Conservation (phyloP, 2,113 vertebrate species). For the Callipepla californica region DNA sequence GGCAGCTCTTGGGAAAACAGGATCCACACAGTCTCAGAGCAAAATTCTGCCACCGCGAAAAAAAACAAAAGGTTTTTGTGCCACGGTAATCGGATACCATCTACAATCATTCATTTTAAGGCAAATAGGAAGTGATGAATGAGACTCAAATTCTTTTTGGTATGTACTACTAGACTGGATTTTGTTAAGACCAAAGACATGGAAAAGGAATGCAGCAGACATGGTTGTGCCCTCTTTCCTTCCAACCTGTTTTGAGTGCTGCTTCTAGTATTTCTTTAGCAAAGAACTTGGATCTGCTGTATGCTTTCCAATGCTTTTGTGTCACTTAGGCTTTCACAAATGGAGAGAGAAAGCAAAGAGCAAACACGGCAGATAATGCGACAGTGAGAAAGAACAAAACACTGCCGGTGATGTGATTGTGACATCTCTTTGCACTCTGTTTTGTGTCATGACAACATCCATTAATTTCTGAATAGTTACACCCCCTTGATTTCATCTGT, state of each 20-base stretch:
- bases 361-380: too few species aligned
- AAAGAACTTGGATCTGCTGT: background rate
- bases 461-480: background rate
- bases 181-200: background rate
- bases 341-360: background rate
- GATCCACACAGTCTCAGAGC: slow-evolving; percentile 9
- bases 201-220: background rate
- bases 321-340: background rate
- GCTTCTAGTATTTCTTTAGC: slow-evolving; percentile 16
- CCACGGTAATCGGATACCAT: slow-evolving; percentile 10
- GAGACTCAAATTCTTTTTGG: slow-evolving; percentile 29
- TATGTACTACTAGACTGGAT: slow-evolving; percentile 33
- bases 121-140: slow-evolving; percentile 62
- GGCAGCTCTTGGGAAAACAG: slow-evolving; percentile 50
- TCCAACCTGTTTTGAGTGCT: background rate
- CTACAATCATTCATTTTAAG: slow-evolving; percentile 40
- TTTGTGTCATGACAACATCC: fast-evolving
- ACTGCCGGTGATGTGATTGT: background rate
- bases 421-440: background rate
- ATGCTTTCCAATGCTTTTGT: background rate
- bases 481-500: background rate
- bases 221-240: background rate
- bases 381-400: background rate
- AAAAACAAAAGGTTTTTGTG: slow-evolving; percentile 40
- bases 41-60: slow-evolving; percentile 35